Base-by-base conservation (phyloP, 2,888 invertebrate genomes). In the Agrotis clavis region DNA sequence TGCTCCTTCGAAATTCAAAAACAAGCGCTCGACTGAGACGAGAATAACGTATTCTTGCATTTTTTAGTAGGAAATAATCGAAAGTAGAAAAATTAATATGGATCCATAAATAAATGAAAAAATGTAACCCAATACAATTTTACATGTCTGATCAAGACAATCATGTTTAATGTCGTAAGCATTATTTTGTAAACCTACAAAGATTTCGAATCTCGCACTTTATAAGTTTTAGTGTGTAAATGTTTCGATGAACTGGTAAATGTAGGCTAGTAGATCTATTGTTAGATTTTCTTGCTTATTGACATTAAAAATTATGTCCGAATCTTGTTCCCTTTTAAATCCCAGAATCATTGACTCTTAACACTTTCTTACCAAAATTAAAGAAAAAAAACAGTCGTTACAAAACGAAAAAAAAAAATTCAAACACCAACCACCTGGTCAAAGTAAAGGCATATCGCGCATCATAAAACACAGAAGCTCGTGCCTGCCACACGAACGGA, bases 401-500 rank as follows among this genome's bases (percentile, higher is more conserved):
- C 41, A 63, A 74, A 69, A 71, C 54, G 57, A 25, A 57, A 7
- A 41, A 41, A 41, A 41, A 56, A 65, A 67, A 74, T 82, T 82
- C 67, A 65, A 75, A 77, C n/a, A 25, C 74, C 87, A 77, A 87
- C 80, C 93, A 92, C 88, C 91, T 90, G 90, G 91, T 78, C 86
- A 85, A 77, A 79, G 75, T 35, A 51, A 70, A 77, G 77, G 79
- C 83, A 89, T 87, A 88, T 83, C 85, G 91, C 90, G 91, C 92
- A 83, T 84, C 85, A 87, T 86, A 87, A 85, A 89, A 86, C 86
- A 87, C 86, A 86, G 85, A 41, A 84, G 86, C 95, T 92, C 93
- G 94, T 92, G 95, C 89, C 84, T 75, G 90, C 77, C 95, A 94
- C 95, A 91, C 93, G 96, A 94, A 85, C 95, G 96, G 96, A 95